Evolutionary conservation across 2,797 vertebrate genomes (phyloP).

Genomic region (Silurus aristotelis): DNA sequence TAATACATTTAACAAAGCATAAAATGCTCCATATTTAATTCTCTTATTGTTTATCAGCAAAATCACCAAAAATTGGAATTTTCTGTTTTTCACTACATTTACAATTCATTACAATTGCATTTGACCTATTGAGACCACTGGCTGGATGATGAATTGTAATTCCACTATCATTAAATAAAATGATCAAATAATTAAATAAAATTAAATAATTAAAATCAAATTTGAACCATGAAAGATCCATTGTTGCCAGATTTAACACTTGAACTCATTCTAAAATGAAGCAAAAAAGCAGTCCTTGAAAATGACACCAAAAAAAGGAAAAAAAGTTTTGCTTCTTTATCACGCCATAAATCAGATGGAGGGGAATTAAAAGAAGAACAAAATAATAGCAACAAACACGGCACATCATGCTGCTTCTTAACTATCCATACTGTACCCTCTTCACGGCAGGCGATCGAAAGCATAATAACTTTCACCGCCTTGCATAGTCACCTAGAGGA

Average conservation of each 20-base stretch:
- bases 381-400: conserved; percentile 78
- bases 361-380: conserved; percentile 72
- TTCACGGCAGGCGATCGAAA: conserved; percentile 79
- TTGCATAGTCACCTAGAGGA: conserved; percentile 82
- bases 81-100: conserved; percentile 30
- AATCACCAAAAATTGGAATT: neutral
- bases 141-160: conserved; percentile 58
- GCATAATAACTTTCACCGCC: conserved; percentile 80
- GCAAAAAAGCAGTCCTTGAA: conserved; percentile 29
- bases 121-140: conserved; percentile 47
- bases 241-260: conserved; percentile 14
- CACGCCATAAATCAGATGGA: conserved; percentile 73
- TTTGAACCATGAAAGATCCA: conserved; percentile 37
- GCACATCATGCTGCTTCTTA: conserved; percentile 79
- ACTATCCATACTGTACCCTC: conserved; percentile 76
- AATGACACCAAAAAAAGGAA: conserved; percentile 55
- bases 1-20: neutral
- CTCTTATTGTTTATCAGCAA: neutral
- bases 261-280: conserved; percentile 19
- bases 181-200: conserved; percentile 38
- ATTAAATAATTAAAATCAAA: conserved; percentile 37
- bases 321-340: conserved; percentile 69
- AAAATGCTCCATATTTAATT: neutral
- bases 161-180: conserved; percentile 50
- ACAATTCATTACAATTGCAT: no score